Conservation (phyloP, 2,888 invertebrate genomes). For the Cosmia pyralina region DNA sequence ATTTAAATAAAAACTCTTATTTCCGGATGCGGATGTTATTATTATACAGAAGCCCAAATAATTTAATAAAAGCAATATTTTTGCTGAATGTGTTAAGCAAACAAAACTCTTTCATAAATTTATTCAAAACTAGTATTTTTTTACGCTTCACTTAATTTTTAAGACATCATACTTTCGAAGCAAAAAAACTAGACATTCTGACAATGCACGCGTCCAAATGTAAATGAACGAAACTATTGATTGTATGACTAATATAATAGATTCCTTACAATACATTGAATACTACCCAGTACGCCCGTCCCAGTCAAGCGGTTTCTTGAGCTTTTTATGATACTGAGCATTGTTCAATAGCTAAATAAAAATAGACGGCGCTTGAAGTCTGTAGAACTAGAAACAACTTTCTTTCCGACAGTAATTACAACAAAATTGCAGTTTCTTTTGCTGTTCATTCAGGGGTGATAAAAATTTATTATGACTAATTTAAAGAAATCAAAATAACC, state of each 20-base stretch:
- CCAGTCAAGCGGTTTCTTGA: conserved; percentile 34
- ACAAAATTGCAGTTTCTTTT: not conserved
- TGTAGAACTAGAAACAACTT: not conserved
- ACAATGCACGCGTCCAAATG: conserved; percentile 46
- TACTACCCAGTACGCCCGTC: conserved; percentile 18
- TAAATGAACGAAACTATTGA: conserved; percentile 44
- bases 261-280: conserved; percentile 28
- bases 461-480: too few species aligned
- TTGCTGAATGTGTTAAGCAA: not conserved
- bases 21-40: not conserved
- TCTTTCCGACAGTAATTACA: conserved; percentile 2
- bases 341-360: conserved; percentile 18
- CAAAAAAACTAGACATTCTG: conserved; percentile 44
- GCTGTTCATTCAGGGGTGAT: not conserved
- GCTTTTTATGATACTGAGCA: conserved; percentile 17
- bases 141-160: conserved; percentile 42
- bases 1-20: not conserved
- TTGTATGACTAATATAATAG: conserved; percentile 37
- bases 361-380: conserved; percentile 6
- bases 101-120: conserved; percentile 10
- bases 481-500: too few species aligned
- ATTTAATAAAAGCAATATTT: not conserved
- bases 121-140: conserved; percentile 12
- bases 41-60: conserved; percentile 5
- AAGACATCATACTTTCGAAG: conserved; percentile 48